Base-by-base conservation (phyloP, 2,888 invertebrate genomes). In the Cacoxenus indagator region DNA sequence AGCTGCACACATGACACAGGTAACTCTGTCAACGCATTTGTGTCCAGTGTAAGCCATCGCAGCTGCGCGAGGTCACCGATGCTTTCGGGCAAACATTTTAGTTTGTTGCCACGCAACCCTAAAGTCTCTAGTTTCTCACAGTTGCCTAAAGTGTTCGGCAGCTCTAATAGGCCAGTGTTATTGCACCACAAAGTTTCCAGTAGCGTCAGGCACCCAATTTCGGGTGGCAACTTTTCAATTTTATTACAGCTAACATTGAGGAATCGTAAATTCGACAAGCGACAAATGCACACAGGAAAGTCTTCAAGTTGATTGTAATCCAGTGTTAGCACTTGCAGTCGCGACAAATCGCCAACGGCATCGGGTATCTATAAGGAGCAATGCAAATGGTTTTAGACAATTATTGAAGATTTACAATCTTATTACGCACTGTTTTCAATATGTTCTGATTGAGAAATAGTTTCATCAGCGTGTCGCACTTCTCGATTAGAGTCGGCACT, bases 171-270 rank as follows among this genome's bases (percentile, higher is more conserved):
- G 3, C 90, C 90, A 4, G 90, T 89, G 65, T 88, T 90, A 78
- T 93, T 93, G 81, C 92, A 92, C 93, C 93, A 93, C 75, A 93
- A 90, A 1, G 91, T 91, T 83, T 93, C 92, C 64, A 93, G 84
- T 73, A 89, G 89, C 51, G 89, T 90, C 59, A 93, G 86, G 59
- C 90, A 88, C 3, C 92, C 92, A 69, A 93, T 90, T 81, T 91
- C 91, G 9, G 90, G 89, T 37, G 91, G 91, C 66, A 93, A 85
- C 31, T 86, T 87, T 69, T 89, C 87, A 57, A 93, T 88, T 8
- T 91, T 91, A 84, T 93, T 93, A 77, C 92, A 92, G 84, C 92
- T 93, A 55, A 93, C 84, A 81, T 93, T 93, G 67, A 93, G 86
- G 75, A 90, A 90, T 54, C 91, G 90, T 51, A 93, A 87, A 70